Base-by-base conservation (phyloP, 2,797 vertebrate species). In the Liasis olivaceus region DNA sequence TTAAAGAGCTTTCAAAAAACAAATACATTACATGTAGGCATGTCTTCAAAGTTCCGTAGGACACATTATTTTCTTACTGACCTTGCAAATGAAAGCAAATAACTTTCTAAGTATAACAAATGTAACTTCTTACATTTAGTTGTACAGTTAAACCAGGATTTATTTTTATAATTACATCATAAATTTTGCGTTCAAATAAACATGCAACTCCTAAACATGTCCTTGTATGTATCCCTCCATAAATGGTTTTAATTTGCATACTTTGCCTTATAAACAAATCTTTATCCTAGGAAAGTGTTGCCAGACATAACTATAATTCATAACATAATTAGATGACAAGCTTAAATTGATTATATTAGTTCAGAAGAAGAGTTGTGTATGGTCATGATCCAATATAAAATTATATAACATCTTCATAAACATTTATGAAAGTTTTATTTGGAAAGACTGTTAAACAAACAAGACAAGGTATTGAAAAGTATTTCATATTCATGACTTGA, bases 1-100 rank as follows among this genome's bases (percentile, higher is more conserved):
- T 96, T 56, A 89, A 94, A 94, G 94, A 47, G 89, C 77, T 95
- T 81, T 84, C 31, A 89, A 85, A 22, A 31, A 15, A 86, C 59
- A 93, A 62, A 85, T 60, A 31, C 85, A 91, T 90, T 93, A 93
- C 77, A 85, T 87, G 86, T 89, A 36, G 28, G 86, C 14, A 87
- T 17, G 58, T 85, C 93, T 89, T 93, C 64, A 89, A 13, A 0
- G 91, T n/a, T 14, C 93, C 93, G 13, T 3, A 20, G 85, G 88
- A 90, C 95, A 93, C 89, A 89, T 51, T 88, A 87, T 84, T 59
- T 95, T 85, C 91, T 92, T 87, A 88, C 22, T 42, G 90, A 66
- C 11, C 69, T 91, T 2, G 0, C 2, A 31, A 26, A 47, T 90
- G 81, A 69, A 17, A 91, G 28, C 42, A 87, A 94, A 2, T 91